Base-by-base conservation (phyloP, 2,113 vertebrate species). In the Archocentrus centrarchus region DNA sequence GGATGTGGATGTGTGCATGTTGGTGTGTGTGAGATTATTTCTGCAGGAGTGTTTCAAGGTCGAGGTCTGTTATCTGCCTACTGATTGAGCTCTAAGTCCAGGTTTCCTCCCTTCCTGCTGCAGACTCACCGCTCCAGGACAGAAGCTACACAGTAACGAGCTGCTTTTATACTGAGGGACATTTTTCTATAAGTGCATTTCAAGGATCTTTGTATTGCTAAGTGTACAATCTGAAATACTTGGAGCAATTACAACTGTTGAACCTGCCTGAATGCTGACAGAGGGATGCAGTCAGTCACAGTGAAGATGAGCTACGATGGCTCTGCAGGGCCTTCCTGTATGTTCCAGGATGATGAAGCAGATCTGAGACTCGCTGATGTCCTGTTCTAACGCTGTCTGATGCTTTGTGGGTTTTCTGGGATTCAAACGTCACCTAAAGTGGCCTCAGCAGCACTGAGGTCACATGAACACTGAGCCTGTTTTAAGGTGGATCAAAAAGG, bases 21-120 rank as follows among this genome's bases (percentile, higher is more conserved):
- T 47, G 20, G 44, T 61, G 63, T 2, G 30, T 60, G 39, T 70
- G 59, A 15, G 24, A 47, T 70, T 79, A 63, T 17, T 55, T 59
- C 81, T 24, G 53, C 57, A 60, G 44, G 59, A 80, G 68, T 61
- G 76, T 57, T 79, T 37, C 64, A 30, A 59, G 89, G 86, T 90
- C 80, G 77, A 62, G 75, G 32, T 68, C 55, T 58, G 55, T 82
- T 88, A 76, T 87, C 80, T 53, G 73, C 15, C 55, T 75, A 30
- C 76, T 58, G 68, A 27, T 14, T 55, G 37, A 75, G 53, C 41
- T 75, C 77, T 11, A 55, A 73, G 53, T 64, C 76, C 70, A 61
- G 27, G 55, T 55, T 79, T 82, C 47, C 75, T 83, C 61, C 39
- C 22, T 20, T 68, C 3, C 47, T 30, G 27, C 75, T 78, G 50